These are phyloP conservation scores for Chironex yamaguchii DNA, from an alignment of 30 jellyfish, hydroid and myxozoan species.

Conservation along the genomic window DNA sequence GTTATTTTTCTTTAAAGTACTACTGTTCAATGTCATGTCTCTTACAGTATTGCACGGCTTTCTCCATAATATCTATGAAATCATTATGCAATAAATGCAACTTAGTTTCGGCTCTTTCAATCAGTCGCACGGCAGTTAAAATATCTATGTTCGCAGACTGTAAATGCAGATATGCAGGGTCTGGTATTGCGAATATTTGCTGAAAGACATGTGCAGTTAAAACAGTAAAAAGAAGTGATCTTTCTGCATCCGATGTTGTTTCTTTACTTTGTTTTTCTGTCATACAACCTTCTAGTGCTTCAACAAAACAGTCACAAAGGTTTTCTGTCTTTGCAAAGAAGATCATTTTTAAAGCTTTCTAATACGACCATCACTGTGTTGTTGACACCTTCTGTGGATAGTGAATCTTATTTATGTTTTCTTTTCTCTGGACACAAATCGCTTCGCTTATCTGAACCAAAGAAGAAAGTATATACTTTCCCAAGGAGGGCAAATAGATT, in stretches of 20 bases:
- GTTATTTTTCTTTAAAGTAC: background rate
- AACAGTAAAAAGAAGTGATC: background rate
- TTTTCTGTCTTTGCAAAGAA: slow-evolving; percentile 4
- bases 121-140: background rate
- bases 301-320: slow-evolving; percentile 4
- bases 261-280: background rate
- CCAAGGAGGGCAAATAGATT: slow-evolving; percentile 3
- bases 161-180: background rate
- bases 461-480: slow-evolving; percentile 1
- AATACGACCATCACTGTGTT: slow-evolving; percentile 30
- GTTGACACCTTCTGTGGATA: slow-evolving; percentile 31
- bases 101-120: background rate
- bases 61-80: background rate
- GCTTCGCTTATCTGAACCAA: background rate
- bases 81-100: background rate
- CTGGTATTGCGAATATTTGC: background rate
- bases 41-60: background rate
- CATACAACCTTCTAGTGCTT: background rate
- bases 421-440: background rate
- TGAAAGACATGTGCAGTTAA: background rate
- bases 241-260: slow-evolving; percentile 30
- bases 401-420: background rate
- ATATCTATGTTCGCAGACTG: slow-evolving; percentile 2
- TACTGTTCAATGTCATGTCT: background rate
- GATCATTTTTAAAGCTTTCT: background rate